Percentiles rank a stretch among this genome's conserved stretches.
phyloP scores from a whole-genome alignment of 2,113 vertebrate species.

The Xiphophorus maculatus region DNA sequence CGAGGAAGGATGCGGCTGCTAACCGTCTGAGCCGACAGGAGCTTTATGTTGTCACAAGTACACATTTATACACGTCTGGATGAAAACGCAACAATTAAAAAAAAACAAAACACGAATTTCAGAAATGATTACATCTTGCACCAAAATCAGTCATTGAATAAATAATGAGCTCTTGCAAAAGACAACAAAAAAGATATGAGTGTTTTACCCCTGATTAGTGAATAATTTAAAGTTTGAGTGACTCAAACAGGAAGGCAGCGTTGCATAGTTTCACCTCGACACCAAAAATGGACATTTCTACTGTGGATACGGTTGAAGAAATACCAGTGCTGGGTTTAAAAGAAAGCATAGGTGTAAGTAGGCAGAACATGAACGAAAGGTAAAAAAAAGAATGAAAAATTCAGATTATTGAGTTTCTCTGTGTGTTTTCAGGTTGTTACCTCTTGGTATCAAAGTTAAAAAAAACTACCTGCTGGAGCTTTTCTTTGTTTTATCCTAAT shows the following conservation, averaged over 20 bases:
- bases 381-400: not conserved
- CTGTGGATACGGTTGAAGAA: not conserved
- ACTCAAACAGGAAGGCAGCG: slow-evolving; percentile 17
- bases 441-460: too few species aligned
- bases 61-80: not conserved
- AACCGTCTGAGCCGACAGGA: slow-evolving; percentile 23
- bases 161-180: slow-evolving; percentile 2
- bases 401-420: not conserved
- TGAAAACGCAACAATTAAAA: slow-evolving; percentile 7
- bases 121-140: not conserved
- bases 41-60: not conserved
- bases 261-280: slow-evolving; percentile 62
- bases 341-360: not conserved
- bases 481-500: not conserved
- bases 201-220: not conserved
- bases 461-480: not conserved
- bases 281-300: not conserved
- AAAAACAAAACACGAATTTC: not conserved
- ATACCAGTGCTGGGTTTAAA: not conserved
- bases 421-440: not conserved
- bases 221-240: not conserved
- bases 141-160: not conserved
- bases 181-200: not conserved
- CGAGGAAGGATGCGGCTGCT: slow-evolving; percentile 25
- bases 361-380: not conserved